Conservation (phyloP, 2,113 vertebrate species). For the Paracanthobrama guichenoti region DNA sequence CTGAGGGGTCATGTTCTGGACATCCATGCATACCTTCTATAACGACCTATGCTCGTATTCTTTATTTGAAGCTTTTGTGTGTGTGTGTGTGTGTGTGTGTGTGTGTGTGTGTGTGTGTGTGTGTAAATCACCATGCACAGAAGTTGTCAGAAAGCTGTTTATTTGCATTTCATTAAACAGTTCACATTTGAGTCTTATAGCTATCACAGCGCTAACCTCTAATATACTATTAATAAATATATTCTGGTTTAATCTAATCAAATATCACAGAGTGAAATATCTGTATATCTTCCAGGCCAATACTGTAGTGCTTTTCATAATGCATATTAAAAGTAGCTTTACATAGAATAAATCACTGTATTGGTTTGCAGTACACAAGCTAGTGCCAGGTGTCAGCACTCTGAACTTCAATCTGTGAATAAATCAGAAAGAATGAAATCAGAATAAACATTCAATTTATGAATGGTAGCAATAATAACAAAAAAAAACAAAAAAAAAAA, state of each 20-base stretch:
- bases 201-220: neutral
- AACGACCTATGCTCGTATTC: neutral
- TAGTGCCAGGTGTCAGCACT: neutral
- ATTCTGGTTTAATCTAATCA: neutral
- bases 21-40: too few relatives aligned
- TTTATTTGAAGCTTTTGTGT: neutral
- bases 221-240: neutral
- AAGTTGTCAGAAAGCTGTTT: neutral
- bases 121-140: neutral
- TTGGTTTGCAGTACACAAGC: neutral
- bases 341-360: neutral
- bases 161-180: neutral
- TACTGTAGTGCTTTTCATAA: neutral
- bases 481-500: too few relatives aligned
- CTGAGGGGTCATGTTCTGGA: too few relatives aligned
- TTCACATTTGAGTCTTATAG: neutral
- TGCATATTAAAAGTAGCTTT: neutral
- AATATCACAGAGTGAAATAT: neutral
- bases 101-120: neutral
- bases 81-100: neutral
- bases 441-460: neutral
- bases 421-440: neutral
- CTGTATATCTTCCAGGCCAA: neutral
- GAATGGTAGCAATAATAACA: neutral
- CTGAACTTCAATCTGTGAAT: constrained; percentile 13